Evolutionary conservation across 2,113 vertebrate species (phyloP), one percentile per base, ranked within the genome.

Genomic region (Platichthys stellatus): DNA sequence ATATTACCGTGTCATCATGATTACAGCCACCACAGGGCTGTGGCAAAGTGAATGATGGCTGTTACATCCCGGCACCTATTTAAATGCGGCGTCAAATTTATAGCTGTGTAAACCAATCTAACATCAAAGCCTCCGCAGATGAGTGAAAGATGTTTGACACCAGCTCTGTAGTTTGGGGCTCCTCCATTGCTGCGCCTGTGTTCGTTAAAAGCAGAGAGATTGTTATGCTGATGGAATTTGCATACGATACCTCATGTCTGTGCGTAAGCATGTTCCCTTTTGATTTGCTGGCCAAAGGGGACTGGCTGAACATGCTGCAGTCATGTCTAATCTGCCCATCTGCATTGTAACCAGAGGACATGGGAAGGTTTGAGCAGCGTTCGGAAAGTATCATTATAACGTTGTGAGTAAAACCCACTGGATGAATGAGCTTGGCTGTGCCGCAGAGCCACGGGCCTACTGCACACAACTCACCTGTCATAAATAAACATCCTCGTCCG

Each of bases 1-100:
- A 21, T 69, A 80, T 89, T 72, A 81, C 78, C 60, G 68, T 81
- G 81, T 85, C 85, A 86, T 88, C 60, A 78, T 86, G 78, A 90
- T 86, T 81, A 78, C 78, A 80, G 77, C 83, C 79, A 77, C 80
- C 68, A 80, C 77, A 67, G 72, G 84, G 74, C 76, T 70, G 84
- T 67, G 84, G 86, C 13, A 35, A 78, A 72, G 70, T 83, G 88
- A 91, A 57, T 72, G 74, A 90, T 89, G 78, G 84, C 74, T 70
- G 43, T 64, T 82, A 56, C 66, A 72, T 72, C 49, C 78, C 23
- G 69, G 51, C 80, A 54, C 31, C 70, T 78, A 76, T 83, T 88
- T 83, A 88, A 86, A 87, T 60, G 10, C 65, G 45, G 64, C 28
- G 21, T 79, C 62, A 83, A 78, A 88, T 87, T 83, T 84, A 87